Base-by-base conservation (phyloP, 2,113 vertebrate species). In the Laterallus jamaicensis region DNA sequence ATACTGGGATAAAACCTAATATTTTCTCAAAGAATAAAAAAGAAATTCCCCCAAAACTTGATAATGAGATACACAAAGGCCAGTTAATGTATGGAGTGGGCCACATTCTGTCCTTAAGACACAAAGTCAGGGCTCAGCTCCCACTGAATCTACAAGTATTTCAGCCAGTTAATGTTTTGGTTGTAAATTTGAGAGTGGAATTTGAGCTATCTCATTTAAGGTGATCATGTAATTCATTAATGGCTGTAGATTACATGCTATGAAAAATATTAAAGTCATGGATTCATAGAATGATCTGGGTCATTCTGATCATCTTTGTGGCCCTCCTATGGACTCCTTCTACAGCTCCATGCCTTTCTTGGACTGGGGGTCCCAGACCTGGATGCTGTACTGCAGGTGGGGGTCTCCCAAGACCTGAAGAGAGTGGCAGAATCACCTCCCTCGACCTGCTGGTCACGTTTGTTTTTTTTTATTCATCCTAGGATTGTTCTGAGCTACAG, bases 161-260 rank as follows among this genome's bases (percentile, higher is more conserved):
- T 14, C 25, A 83, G 42, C 62, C n/a, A 82, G 32, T 67, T 17
- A 44, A 91, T 68, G 11, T 70, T 95, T 84, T 62, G n/a, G 11
- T 31, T 92, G 37, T 52, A 15, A 87, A 49, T 81, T 63, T 90
- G 39, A 84, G 77, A 54, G 52, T 88, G 68, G 29, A 92, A 70
- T 92, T 86, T 82, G 56, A n/a, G 40, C 70, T 86, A 25, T 31
- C 42, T 68, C 10, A 0, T 88, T 96, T 96, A 90, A 93, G 42
- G 55, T 79, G 44, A 69, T 76, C 35, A 44, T 64, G 70, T 62
- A 96, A 93, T 93, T 96, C 67, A 25, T 87, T 93, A 91, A 92
- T 68, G n/a, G 26, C 32, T 70, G 29, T 64, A 28, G 11, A 78
- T 82, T 89, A 35, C 35, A 42, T 49, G 14, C 60, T 82, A 35